Evolutionary conservation across 1,140 invertebrate genomes (phyloP), one percentile per base, ranked within the genome.

Genomic region (Drosophila hydei): DNA sequence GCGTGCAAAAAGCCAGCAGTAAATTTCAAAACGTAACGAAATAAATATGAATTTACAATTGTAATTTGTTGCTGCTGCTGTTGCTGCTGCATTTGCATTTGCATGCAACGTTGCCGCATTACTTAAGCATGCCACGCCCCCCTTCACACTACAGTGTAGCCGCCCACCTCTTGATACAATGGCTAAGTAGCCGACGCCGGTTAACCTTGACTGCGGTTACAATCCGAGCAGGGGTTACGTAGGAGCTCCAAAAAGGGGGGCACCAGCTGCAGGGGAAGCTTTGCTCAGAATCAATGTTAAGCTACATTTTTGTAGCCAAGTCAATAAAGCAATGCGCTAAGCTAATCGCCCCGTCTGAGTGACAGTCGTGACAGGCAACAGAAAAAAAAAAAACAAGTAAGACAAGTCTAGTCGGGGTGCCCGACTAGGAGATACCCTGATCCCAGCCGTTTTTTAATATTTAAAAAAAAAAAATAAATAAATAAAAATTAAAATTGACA

Each of bases 131-230:
- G 23, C 47, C 42, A 45, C 52, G 30, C 23, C 21, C 52, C 30
- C 25, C 8, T 14, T 23, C 33, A 12, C 30, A 40, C 21, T 12
- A 11, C 30, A 1, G 30, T 33, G 11, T 12, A 11, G 30, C 21
- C n/a, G 12, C 18, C 33, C 19, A 14, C 25, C 12, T 12, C 30
- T 12, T 43, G 25, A 67, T 23, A 65, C 68, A 65, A 65, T 71
- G 61, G 50, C 38, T 43, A 62, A 25, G 64, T 71, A 61, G 50
- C 38, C 47, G 59, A 25, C 70, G 63, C 48, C 56, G 50, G 78
- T 78, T 63, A 67, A 72, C 79, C 79, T 83, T 83, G 75, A 63
- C 54, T 71, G 79, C 75, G 79, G 70, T 74, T 81, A 69, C 78
- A 81, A 69, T 38, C n/a, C 33, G 19, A 54, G 12, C 23, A 23